Conservation (phyloP, 2,113 vertebrate genomes). For the Epinephelus moara region DNA sequence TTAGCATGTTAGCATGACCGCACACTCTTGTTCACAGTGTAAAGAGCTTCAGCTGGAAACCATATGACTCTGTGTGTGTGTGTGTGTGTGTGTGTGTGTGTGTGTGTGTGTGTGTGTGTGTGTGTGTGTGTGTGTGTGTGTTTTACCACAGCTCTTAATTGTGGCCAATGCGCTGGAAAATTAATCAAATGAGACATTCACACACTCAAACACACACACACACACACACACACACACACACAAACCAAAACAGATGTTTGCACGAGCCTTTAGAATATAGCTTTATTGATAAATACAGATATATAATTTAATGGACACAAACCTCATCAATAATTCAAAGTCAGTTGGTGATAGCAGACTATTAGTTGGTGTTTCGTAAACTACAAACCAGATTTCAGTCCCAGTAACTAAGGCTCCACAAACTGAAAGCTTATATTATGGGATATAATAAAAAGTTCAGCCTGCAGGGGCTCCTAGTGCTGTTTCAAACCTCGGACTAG, state of each 20-base stretch:
- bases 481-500: background rate
- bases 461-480: background rate
- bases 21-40: too few species aligned
- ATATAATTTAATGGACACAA: background rate
- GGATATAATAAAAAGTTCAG: background rate
- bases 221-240: too few species aligned
- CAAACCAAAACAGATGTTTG: background rate
- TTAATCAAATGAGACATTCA: too few species aligned
- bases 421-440: background rate
- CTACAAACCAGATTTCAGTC: background rate
- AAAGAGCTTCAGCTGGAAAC: too few species aligned
- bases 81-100: background rate
- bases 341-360: background rate
- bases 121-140: background rate
- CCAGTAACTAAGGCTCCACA: too few species aligned
- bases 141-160: too few species aligned
- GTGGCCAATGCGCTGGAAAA: too few species aligned
- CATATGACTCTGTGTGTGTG: background rate
- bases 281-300: slow-evolving; percentile 28
- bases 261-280: background rate
- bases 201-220: too few species aligned
- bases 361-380: background rate
- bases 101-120: background rate
- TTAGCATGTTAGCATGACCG: too few species aligned
- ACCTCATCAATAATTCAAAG: background rate